A percentile compares a stretch with the other conserved stretches of the same genome.
Evolutionary conservation across 2,888 invertebrate genomes (phyloP).

Genomic region (Pterostichus madidus): DNA sequence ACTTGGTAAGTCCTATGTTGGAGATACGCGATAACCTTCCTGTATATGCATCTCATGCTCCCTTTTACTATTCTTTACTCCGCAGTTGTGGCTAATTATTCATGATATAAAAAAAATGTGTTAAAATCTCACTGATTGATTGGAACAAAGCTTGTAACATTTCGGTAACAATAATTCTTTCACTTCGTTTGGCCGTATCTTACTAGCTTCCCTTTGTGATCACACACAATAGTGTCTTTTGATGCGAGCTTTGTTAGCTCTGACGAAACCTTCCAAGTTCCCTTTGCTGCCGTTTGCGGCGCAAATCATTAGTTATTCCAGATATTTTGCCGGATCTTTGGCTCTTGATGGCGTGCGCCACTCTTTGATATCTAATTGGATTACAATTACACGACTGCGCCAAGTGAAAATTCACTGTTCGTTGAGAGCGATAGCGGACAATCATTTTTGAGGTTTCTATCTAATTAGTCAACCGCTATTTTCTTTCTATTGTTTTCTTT

Average conservation of each 20-base stretch:
- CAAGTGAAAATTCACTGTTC: slow-evolving; percentile 14
- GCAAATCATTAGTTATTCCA: slow-evolving; percentile 49
- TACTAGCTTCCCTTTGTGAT: slow-evolving; percentile 33
- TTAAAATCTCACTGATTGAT: too few species aligned
- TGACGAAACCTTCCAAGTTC: background rate
- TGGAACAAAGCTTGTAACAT: background rate
- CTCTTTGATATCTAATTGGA: slow-evolving; percentile 50
- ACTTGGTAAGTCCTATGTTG: too few species aligned
- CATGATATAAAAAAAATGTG: too few species aligned
- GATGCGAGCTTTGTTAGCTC: slow-evolving; percentile 3
- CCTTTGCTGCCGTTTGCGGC: background rate
- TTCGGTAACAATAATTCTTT: slow-evolving; percentile 32
- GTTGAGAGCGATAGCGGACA: background rate
- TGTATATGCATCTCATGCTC: too few species aligned
- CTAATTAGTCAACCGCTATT: slow-evolving; percentile 27
- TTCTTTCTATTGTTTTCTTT: background rate
- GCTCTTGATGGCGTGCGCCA: slow-evolving; percentile 17
- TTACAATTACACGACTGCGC: slow-evolving; percentile 38
- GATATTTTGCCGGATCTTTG: slow-evolving; percentile 46
- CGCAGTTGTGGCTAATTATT: too few species aligned
- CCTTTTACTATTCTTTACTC: too few species aligned
- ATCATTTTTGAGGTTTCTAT: slow-evolving; percentile 45
- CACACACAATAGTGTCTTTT: slow-evolving; percentile 33
- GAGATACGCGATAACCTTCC: too few species aligned
- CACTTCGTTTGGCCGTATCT: slow-evolving; percentile 22